These are phyloP conservation scores for Corynorhinus townsendii DNA, from an alignment of 2,113 vertebrate species.

Conservation along the genomic window DNA sequence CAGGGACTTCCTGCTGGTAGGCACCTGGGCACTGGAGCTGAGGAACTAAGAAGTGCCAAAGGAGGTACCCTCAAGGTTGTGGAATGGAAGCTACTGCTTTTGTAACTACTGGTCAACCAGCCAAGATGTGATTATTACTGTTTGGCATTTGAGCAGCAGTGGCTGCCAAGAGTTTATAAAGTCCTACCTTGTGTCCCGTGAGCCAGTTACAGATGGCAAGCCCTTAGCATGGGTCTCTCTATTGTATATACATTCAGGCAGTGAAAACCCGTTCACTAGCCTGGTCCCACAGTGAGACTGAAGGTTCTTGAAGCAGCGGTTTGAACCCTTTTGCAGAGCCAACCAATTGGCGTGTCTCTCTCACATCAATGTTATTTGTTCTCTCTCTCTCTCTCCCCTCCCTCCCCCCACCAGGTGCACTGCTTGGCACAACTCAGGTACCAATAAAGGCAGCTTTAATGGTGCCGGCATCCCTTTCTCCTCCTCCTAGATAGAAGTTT, in stretches of 20 bases:
- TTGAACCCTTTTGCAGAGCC: neutral
- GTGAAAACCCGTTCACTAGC: neutral
- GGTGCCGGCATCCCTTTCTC: neutral
- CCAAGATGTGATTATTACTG: neutral
- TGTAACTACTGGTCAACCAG: neutral
- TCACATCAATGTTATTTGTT: too few species aligned
- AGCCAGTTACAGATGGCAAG: neutral
- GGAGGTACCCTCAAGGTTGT: neutral
- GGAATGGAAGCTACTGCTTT: neutral
- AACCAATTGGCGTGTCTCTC: too few species aligned
- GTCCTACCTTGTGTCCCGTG: neutral
- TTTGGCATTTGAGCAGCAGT: neutral
- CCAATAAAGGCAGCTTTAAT: neutral
- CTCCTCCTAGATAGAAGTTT: neutral
- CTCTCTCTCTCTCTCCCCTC: too few species aligned
- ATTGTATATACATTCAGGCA: neutral
- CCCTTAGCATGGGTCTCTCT: neutral
- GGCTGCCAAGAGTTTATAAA: neutral
- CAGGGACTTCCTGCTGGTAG: neutral
- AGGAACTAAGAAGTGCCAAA: neutral
- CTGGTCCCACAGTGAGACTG: neutral
- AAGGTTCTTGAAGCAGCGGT: neutral
- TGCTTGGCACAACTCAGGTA: neutral
- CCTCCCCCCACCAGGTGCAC: neutral
- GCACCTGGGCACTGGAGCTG: neutral